Conservation (phyloP, 92 coral and sea anemone species). For the Siderastrea radians region DNA sequence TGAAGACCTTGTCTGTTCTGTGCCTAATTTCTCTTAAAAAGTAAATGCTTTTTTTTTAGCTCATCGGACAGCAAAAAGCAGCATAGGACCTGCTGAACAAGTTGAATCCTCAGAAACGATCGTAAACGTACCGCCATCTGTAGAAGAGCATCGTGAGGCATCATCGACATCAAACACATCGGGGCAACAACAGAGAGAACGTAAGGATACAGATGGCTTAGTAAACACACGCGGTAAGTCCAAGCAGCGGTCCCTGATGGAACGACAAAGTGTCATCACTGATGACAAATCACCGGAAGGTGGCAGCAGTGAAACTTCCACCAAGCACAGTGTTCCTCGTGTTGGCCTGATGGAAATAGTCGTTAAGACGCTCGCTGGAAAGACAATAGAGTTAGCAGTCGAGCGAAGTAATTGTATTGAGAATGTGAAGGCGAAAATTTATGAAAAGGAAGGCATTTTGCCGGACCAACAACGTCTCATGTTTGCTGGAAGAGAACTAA, state of each 20-base stretch:
- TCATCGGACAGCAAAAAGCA: no score
- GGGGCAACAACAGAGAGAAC: background rate
- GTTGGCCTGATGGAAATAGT: background rate
- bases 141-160: background rate
- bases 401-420: background rate
- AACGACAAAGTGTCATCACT: background rate
- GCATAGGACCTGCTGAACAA: background rate
- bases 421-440: no score
- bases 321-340: background rate
- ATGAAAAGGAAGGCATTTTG: no score
- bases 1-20: no score
- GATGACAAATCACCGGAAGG: background rate
- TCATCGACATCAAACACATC: background rate
- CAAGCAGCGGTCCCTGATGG: background rate
- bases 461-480: slow-evolving; percentile 6
- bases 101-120: background rate
- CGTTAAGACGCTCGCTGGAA: background rate
- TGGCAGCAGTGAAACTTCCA: background rate
- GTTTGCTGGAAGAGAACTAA: background rate
- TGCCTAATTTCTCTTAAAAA: no score
- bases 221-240: background rate
- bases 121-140: background rate
- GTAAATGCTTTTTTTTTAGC: no score
- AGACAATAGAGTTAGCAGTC: background rate
- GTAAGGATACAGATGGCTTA: background rate